Evolutionary conservation across 2,888 invertebrate genomes (phyloP), one percentile per base, ranked within the genome.

Genomic region (Drosophila aldrichi): DNA sequence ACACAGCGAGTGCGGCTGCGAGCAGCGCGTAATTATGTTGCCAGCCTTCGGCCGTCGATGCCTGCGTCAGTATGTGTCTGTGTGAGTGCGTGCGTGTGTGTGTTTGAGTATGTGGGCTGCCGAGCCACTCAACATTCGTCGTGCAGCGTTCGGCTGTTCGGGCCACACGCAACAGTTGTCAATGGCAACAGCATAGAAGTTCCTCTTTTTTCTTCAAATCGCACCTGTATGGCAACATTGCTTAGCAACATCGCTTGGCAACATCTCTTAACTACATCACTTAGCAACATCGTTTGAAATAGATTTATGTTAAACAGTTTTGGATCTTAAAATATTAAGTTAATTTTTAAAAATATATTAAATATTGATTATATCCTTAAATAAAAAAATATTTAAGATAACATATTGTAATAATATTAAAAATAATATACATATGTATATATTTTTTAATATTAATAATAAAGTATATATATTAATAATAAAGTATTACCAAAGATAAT

Each of bases 121-220:
- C 54, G 29, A 14, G 41, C 55, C 32, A 14, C 8, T 18, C 29
- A 29, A 32, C 32, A 3, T 18, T n/a, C 48, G 48, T 43, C 12
- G 43, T 20, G 12, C 1, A 14, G 62, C 61, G 7, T 12, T 79
- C 74, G 62, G 64, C 60, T 64, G 29, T 36, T 73, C 60, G 65
- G 41, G 59, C 10, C 58, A 77, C 76, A 84, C 72, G 87, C 84
- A 84, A 84, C 87, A 84, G 84, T 84, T 84, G 84, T 84, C 64
- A 66, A 51, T 61, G 62, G 51, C 74, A 66, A 40, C 71, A 71
- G 73, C 73, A 60, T 48, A 61, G 34, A 65, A 49, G 60, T 46
- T 74, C 40, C 69, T 29, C 40, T 46, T 8, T 9, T 59, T 20
- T 38, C 41, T 36, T 20, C 61, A 38, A 40, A 20, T 2, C 18